These are phyloP conservation scores for Papilio polytes DNA, from an alignment of 1,140 invertebrate species.

Conservation along the genomic window DNA sequence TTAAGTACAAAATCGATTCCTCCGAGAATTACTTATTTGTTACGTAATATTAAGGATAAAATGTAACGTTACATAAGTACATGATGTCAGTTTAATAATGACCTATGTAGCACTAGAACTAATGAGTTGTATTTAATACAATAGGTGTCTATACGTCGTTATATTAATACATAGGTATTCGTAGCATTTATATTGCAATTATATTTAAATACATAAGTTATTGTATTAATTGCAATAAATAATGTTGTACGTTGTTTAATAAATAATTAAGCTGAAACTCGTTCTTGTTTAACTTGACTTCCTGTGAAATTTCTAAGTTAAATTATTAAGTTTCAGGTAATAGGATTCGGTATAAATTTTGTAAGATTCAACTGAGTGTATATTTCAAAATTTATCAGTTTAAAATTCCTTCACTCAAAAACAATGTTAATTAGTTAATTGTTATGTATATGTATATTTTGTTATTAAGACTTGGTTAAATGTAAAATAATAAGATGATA, in stretches of 20 bases:
- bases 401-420: not conserved
- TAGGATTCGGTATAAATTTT: constrained; percentile 11
- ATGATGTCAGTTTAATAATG: too few relatives aligned
- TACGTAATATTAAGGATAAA: not conserved
- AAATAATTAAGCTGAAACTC: not conserved
- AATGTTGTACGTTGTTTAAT: not conserved
- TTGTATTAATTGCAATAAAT: too few relatives aligned
- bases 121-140: too few relatives aligned
- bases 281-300: constrained; percentile 6
- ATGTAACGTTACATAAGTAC: not conserved
- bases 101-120: too few relatives aligned
- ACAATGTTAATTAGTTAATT: not conserved
- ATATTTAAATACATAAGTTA: too few relatives aligned
- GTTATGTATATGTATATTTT: not conserved
- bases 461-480: not conserved
- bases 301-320: not conserved
- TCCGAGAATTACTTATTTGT: not conserved
- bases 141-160: too few relatives aligned
- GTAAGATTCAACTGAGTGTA: not conserved
- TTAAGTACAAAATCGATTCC: not conserved
- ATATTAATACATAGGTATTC: too few relatives aligned
- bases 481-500: not conserved
- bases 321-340: constrained; percentile 21
- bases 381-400: constrained; percentile 1
- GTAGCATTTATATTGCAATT: too few relatives aligned